Percentiles rank a stretch among this genome's conserved stretches.
phyloP scores from a whole-genome alignment of 2,797 vertebrate species.

The Otolemur crassicaudatus region DNA sequence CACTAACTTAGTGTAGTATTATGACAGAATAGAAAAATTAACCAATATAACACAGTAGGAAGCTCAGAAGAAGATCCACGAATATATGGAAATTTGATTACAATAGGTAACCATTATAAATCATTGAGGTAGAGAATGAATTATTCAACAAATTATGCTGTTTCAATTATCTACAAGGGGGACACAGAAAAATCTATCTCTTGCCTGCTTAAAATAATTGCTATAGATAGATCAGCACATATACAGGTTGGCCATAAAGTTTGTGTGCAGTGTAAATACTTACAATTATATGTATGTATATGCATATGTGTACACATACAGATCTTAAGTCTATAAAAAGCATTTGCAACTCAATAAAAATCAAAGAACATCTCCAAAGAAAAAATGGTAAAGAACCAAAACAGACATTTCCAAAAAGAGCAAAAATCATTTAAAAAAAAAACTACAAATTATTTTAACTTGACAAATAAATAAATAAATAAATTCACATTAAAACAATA shows the following conservation, averaged over 20 bases:
- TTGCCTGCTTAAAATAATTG: neutral
- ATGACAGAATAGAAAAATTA: neutral
- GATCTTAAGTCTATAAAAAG: neutral
- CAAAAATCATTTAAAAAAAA: neutral
- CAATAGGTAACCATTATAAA: neutral
- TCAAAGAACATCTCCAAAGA: neutral
- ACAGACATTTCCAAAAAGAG: neutral
- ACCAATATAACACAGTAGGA: neutral
- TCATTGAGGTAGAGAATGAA: neutral
- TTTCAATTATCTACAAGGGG: neutral
- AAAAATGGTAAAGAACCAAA: neutral
- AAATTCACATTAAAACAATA: neutral
- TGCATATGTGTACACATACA: neutral
- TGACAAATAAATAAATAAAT: neutral
- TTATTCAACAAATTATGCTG: neutral
- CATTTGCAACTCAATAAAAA: constrained; percentile 4
- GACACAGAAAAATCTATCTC: neutral
- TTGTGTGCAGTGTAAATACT: too few relatives aligned
- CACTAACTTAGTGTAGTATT: neutral
- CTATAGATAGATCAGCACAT: neutral
- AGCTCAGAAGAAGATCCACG: neutral
- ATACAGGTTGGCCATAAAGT: too few relatives aligned
- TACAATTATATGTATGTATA: neutral
- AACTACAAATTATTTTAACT: neutral
- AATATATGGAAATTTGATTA: neutral